Evolutionary conservation across 2,113 vertebrate genomes (phyloP), one percentile per base, ranked within the genome.

Genomic region (Thermophis baileyi): DNA sequence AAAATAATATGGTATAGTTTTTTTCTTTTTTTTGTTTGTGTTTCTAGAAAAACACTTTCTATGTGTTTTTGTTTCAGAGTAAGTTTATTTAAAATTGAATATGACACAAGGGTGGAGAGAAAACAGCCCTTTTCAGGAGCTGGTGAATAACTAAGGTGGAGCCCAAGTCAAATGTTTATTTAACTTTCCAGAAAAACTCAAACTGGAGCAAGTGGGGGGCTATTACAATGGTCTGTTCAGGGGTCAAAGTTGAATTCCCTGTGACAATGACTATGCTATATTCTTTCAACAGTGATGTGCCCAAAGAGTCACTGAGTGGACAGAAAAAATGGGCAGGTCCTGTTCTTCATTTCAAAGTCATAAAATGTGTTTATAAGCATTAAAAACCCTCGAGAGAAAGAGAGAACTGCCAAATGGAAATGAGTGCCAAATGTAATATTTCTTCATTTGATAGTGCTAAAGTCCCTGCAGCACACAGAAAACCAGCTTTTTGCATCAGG

Each of bases 261-360:
- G 94, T 50, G 91, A 92, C 92, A 94, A 96, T 90, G 74, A 93
- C 90, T 94, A 92, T 4, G 89, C 0, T 90, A 81, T 91, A 90
- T 89, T 89, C 94, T 69, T 40, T 91, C 63, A 22, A 20, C n/a
- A 85, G 22, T 89, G 90, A 63, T 47, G 87, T 50, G n/a, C 30
- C 35, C 51, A 22, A 57, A 6, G 47, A 24, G 46, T 90, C 69
- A 51, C 20, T 92, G 94, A 50, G 60, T 11, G 50, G 92, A 93
- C 20, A 0, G 10, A 91, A 93, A 95, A 89, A 57, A 92, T n/a
- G 44, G 50, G 95, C 63, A 47, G 57, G 47, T 51, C 18, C 92
- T 60, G 69, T 91, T 91, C 93, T 95, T 96, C 63, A 85, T n/a
- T 87, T 89, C 92, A 94, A 90, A 89, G 92, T 49, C 57, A 74